phyloP scores from a whole-genome alignment of 2,888 invertebrate genomes.

The Plusia festucae region DNA sequence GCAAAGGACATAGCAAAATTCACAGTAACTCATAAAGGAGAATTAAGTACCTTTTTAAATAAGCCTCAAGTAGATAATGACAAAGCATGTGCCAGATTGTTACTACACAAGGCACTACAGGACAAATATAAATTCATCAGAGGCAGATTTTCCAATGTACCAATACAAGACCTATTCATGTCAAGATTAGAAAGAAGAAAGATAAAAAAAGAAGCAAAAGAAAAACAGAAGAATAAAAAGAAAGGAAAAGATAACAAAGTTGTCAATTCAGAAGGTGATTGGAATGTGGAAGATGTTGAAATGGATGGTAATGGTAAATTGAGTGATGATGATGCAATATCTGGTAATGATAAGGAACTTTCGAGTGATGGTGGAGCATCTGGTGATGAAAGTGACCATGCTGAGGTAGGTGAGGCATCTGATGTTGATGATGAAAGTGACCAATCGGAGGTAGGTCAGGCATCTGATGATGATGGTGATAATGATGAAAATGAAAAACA shows the following conservation, averaged over 20 bases:
- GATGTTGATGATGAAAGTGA: constrained; percentile 9
- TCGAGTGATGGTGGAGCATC: constrained; percentile 24
- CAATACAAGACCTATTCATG: constrained; percentile 83
- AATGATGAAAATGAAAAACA: constrained; percentile 21
- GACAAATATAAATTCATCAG: constrained; percentile 80
- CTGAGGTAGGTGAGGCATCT: constrained; percentile 9
- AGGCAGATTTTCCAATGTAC: constrained; percentile 75
- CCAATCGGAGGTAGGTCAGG: neutral
- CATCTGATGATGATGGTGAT: constrained; percentile 8
- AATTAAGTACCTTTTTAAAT: constrained; percentile 76
- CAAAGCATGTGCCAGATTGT: constrained; percentile 81
- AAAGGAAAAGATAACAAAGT: constrained; percentile 65
- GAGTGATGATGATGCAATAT: constrained; percentile 14
- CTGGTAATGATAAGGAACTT: constrained; percentile 29
- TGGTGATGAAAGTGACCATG: constrained; percentile 22
- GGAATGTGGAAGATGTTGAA: constrained; percentile 73
- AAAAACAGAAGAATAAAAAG: constrained; percentile 74
- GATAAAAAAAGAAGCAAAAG: constrained; percentile 79
- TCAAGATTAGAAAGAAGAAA: constrained; percentile 81
- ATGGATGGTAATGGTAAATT: constrained; percentile 44
- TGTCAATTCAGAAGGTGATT: constrained; percentile 73
- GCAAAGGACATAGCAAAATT: constrained; percentile 81
- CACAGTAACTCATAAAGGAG: constrained; percentile 78
- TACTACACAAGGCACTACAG: constrained; percentile 80
- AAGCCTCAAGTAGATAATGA: constrained; percentile 77